Conservation (phyloP, 2,797 vertebrate species). For the Lepilemur septentrionalis region DNA sequence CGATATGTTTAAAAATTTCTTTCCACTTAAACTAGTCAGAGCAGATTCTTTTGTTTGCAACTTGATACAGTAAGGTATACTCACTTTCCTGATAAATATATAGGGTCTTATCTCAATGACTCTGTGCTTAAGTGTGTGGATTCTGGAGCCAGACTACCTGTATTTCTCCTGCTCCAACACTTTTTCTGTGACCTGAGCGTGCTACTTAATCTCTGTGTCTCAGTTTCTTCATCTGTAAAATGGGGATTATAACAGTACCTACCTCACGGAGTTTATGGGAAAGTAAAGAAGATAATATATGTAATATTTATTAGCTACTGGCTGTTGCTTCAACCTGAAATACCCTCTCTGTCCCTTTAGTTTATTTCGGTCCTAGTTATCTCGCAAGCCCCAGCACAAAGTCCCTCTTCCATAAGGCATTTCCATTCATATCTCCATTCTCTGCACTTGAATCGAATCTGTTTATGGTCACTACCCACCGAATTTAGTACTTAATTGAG, state of each 20-base stretch:
- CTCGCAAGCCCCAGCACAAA: not conserved
- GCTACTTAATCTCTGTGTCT: not conserved
- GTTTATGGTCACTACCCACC: not conserved
- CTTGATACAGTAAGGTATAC: not conserved
- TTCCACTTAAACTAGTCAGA: not conserved
- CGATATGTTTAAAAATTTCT: not conserved
- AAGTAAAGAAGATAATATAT: not conserved
- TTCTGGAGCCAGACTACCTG: not conserved
- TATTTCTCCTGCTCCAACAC: not conserved
- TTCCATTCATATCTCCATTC: not conserved
- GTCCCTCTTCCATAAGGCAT: not conserved
- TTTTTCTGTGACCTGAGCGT: not conserved
- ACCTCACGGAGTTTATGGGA: not conserved
- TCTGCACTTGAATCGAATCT: not conserved
- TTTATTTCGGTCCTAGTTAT: not conserved
- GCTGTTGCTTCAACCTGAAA: not conserved
- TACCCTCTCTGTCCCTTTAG: not conserved
- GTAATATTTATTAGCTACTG: not conserved
- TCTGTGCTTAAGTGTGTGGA: not conserved
- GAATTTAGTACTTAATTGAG: slow-evolving; percentile 26
- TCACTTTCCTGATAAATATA: not conserved
- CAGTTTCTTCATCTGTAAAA: not conserved
- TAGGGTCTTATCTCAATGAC: not conserved
- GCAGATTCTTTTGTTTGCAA: not conserved
- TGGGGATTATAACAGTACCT: not conserved